A percentile compares a stretch with the other conserved stretches of the same genome.
Evolutionary conservation across 2,797 vertebrate genomes (phyloP).

Genomic region (Sebastes steindachneri): DNA sequence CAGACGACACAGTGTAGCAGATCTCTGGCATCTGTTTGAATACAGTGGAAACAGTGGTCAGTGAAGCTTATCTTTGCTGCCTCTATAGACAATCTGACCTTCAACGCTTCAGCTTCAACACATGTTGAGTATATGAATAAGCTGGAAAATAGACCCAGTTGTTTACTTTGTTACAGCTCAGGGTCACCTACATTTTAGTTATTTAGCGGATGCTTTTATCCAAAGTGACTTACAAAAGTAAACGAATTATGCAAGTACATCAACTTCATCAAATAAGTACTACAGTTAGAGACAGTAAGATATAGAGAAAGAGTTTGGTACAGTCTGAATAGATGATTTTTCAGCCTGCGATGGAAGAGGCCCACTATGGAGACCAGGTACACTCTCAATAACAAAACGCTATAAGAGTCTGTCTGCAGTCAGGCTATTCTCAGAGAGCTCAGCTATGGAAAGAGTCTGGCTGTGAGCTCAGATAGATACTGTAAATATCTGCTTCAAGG

Average conservation of each 20-base stretch:
- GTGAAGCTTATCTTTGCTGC: constrained; percentile 47
- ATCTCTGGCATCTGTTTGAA: constrained; percentile 49
- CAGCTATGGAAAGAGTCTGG: constrained; percentile 44
- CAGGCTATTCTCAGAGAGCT: constrained; percentile 61
- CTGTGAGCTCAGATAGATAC: constrained; percentile 30
- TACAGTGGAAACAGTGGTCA: constrained; percentile 53
- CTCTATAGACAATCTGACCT: constrained; percentile 57
- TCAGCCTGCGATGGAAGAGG: neutral
- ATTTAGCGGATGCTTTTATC: neutral
- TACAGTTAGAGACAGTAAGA: constrained; percentile 1
- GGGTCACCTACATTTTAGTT: neutral
- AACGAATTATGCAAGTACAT: no score
- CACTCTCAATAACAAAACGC: constrained; percentile 39
- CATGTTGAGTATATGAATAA: constrained; percentile 1
- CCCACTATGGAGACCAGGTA: constrained; percentile 1
- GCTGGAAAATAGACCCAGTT: constrained; percentile 39
- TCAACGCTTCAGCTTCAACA: constrained; percentile 20
- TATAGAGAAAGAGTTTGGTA: no score
- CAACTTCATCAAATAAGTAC: neutral
- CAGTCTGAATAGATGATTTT: no score
- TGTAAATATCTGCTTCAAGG: constrained; percentile 35
- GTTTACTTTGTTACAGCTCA: constrained; percentile 21
- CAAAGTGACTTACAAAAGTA: neutral
- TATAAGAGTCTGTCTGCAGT: constrained; percentile 15
- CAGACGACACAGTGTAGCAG: neutral